Evolutionary conservation across 2,113 vertebrate genomes (phyloP), one percentile per base, ranked within the genome.

Genomic region (Cryptotis parvus): DNA sequence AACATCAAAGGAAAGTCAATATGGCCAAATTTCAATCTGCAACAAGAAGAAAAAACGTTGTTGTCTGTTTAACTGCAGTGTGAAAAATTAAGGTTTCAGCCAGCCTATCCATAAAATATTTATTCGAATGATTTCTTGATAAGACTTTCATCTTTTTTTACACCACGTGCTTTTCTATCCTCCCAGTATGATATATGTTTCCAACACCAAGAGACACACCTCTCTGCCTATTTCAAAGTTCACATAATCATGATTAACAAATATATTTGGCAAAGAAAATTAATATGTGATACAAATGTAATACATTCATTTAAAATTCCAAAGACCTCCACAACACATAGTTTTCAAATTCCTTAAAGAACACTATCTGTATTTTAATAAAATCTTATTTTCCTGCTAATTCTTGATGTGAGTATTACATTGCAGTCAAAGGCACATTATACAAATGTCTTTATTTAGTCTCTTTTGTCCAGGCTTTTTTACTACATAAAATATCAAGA

Each of bases 401-500:
- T 96, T 95, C 95, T 97, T 94, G 89, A 97, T 97, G 78, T 96
- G 97, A 97, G 97, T 93, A 97, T 97, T 94, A 97, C 92, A 92
- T 73, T 93, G 33, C 87, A 0, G 20, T 96, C 95, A 92, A 96
- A 97, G 91, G 89, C 96, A 93, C 84, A 97, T 97, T 97, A 95
- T 93, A 97, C 91, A 97, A 97, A 98, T 94, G 96, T 94, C 96
- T 97, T 81, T 91, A 96, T 97, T 97, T 97, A 96, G 92, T 96
- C 94, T 96, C 94, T 96, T 97, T 97, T 96, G 96, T 97, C 96
- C 97, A 87, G 95, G 96, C 82, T 97, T 97, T 97, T 90, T 92
- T 97, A 96, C 95, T 93, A 97, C 96, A 95, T 94, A 97, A 97
- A 97, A 97, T 94, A 97, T 97, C 96, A 98, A 98, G 98, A 98